Base-by-base conservation (phyloP, 2,113 vertebrate species). In the Theristicus caerulescens region DNA sequence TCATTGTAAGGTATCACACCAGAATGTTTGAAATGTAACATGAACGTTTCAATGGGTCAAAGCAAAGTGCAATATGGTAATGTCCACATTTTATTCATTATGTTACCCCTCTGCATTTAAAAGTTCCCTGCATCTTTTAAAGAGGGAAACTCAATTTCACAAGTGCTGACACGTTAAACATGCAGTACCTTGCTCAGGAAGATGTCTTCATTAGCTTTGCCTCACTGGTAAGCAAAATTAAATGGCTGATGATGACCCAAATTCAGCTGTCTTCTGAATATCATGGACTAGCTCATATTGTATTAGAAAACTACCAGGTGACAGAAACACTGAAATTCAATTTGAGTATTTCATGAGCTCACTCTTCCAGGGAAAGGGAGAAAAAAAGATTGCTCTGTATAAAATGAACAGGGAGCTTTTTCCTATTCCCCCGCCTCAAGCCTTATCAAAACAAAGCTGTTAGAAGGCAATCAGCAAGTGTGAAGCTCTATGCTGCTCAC, bases 141-240 rank as follows among this genome's bases (percentile, higher is more conserved):
- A 59, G 66, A 83, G n/a, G 21, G 9, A 61, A 86, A 67, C 46
- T 85, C 44, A 58, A 47, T 88, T 94, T 74, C 78, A 77, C 58
- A 85, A 87, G 59, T 77, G 67, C 58, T 55, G 71, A 77, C 62
- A 91, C 18, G 70, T 94, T 89, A 77, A 92, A 89, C 40, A 76
- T 3, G 1, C 11, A 18, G 27, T 62, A 44, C 46, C 11, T 36
- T 62, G 29, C 55, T 90, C 9, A 2, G 81, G 73, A 88, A 96
- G 21, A 51, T 47, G 55, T 86, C 51, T 91, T 91, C 62, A 67
- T 90, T 77, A 90, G 42, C 59, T 95, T 90, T 91, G 42, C 42
- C 70, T 93, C 62, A 74, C 55, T 71, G 47, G 51, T 62, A 87
- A 91, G 71, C 71, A 88, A 93, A 95, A 91, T 70, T 69, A 85